A percentile compares a stretch with the other conserved stretches of the same genome.
These are phyloP conservation scores for Cheilosia urbana DNA, from an alignment of 2,888 invertebrate species.

Conservation along the genomic window DNA sequence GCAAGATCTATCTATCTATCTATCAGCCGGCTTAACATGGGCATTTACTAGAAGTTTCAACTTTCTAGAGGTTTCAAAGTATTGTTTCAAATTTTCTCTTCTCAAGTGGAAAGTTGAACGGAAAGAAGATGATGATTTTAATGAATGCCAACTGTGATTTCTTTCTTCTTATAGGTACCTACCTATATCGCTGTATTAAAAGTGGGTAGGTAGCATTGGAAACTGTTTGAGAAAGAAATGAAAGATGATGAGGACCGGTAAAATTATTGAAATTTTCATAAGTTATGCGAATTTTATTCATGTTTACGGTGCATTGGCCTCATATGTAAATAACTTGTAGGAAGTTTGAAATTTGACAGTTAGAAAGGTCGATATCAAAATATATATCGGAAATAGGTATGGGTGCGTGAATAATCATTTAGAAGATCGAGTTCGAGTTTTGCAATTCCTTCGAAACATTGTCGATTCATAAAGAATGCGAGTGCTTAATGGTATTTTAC, in stretches of 20 bases:
- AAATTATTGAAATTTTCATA: slow-evolving; percentile 7
- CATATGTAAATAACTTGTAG: background rate
- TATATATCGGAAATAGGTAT: too few species aligned
- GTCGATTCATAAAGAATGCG: background rate
- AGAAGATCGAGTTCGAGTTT: too few species aligned
- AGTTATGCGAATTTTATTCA: slow-evolving; percentile 15
- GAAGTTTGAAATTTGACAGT: background rate
- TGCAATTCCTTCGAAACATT: too few species aligned
- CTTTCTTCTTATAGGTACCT: slow-evolving; percentile 1
- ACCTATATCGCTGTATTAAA: slow-evolving; percentile 5
- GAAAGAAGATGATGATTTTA: slow-evolving; percentile 54
- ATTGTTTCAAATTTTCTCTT: slow-evolving; percentile 59
- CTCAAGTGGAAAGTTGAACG: slow-evolving; percentile 70
- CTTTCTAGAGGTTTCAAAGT: slow-evolving; percentile 55
- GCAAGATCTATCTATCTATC: background rate
- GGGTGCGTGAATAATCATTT: too few species aligned
- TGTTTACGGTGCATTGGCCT: slow-evolving; percentile 16
- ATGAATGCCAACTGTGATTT: slow-evolving; percentile 61
- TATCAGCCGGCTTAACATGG: slow-evolving; percentile 66
- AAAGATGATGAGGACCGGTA: slow-evolving; percentile 29
- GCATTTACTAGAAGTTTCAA: slow-evolving; percentile 61
- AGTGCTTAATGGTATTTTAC: background rate
- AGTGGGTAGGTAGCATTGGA: slow-evolving; percentile 52
- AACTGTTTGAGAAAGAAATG: slow-evolving; percentile 2
- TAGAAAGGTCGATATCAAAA: background rate